These are phyloP conservation scores for Salvelinus sp. DNA, from an alignment of 2,113 vertebrate species.

Conservation along the genomic window DNA sequence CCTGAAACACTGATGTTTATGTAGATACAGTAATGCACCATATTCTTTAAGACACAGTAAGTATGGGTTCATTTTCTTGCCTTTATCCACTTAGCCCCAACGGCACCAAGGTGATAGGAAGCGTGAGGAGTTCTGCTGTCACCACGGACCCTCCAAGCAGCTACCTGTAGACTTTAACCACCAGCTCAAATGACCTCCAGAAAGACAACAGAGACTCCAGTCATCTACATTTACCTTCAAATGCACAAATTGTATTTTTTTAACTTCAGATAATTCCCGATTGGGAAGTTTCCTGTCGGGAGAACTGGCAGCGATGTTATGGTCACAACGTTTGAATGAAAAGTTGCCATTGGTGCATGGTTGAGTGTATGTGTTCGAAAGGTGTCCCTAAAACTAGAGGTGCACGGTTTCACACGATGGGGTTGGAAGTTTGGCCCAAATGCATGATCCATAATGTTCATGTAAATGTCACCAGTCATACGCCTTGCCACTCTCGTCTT, in stretches of 20 bases:
- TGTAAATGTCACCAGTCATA: not conserved
- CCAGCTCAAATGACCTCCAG: constrained; percentile 72
- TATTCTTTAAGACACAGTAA: constrained; percentile 56
- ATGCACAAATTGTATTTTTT: constrained; percentile 20
- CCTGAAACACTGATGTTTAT: constrained; percentile 32
- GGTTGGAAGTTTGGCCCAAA: constrained; percentile 22
- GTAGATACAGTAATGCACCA: constrained; percentile 23
- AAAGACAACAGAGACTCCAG: constrained; percentile 53
- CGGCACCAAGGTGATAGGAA: constrained; percentile 74
- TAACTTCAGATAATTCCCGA: too few species aligned
- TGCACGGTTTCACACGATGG: not conserved
- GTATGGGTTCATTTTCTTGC: constrained; percentile 65
- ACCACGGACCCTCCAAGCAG: constrained; percentile 63
- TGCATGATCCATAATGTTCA: not conserved
- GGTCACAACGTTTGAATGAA: too few species aligned
- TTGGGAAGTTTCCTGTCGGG: too few species aligned
- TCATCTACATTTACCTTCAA: constrained; percentile 37
- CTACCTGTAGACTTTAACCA: constrained; percentile 71
- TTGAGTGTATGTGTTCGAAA: too few species aligned
- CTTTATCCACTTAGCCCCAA: constrained; percentile 75
- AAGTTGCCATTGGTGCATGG: too few species aligned
- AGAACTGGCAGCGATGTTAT: too few species aligned
- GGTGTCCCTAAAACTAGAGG: not conserved
- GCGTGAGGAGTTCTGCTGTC: constrained; percentile 76
- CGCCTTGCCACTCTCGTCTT: too few species aligned